Percentiles rank a stretch among this genome's conserved stretches.
Evolutionary conservation across 2,797 vertebrate genomes (phyloP).

Genomic region (Merluccius polli): DNA sequence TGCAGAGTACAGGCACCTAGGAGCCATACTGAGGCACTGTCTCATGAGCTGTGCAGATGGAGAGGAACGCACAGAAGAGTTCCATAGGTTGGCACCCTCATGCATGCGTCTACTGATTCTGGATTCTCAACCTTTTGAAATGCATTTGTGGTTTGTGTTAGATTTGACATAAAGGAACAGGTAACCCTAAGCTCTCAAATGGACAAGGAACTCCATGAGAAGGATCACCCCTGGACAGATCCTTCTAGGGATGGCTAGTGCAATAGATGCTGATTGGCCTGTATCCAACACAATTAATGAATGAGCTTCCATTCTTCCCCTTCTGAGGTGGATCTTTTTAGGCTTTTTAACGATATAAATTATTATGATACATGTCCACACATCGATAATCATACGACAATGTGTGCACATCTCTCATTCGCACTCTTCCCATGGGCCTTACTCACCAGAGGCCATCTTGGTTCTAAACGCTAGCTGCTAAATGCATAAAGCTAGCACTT

Average conservation of each 20-base stretch:
- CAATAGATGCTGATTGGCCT: not conserved
- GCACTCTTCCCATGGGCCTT: not conserved
- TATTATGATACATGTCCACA: not conserved
- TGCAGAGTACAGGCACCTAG: conserved; percentile 81
- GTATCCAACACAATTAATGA: no score
- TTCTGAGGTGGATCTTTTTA: no score
- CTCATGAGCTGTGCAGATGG: conserved; percentile 81
- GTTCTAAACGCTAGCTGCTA: not conserved
- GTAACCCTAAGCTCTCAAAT: not conserved
- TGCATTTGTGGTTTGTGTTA: not conserved
- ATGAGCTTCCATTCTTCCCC: no score
- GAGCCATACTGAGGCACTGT: conserved; percentile 86
- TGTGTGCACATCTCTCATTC: not conserved
- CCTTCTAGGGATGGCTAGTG: no score
- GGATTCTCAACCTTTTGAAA: not conserved
- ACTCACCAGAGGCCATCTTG: not conserved
- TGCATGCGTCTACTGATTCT: conserved; percentile 4
- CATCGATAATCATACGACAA: not conserved
- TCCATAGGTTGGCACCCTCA: conserved; percentile 77
- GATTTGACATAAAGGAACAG: not conserved
- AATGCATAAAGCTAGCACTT: not conserved
- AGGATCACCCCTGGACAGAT: not conserved
- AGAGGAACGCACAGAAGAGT: conserved; percentile 86
- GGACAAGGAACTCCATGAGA: not conserved
- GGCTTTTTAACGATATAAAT: not conserved